phyloP scores from a whole-genome alignment of 2,113 vertebrate species.

The Glaucomys volans region DNA sequence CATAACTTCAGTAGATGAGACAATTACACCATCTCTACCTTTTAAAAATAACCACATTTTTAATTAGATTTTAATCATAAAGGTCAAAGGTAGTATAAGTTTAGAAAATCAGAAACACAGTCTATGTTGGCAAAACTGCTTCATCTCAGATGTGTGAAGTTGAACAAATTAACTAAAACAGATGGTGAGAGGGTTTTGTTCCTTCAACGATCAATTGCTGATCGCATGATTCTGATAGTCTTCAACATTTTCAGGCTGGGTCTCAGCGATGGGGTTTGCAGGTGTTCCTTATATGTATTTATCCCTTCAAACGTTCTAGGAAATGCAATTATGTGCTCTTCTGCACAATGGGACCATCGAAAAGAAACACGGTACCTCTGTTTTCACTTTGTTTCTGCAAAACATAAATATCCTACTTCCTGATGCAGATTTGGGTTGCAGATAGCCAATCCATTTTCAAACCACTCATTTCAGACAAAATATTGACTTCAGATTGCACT shows the following conservation, averaged over 20 bases:
- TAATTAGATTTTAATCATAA: slow-evolving; percentile 79
- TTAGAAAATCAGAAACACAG: slow-evolving; percentile 79
- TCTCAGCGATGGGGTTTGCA: not conserved
- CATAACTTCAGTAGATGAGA: slow-evolving; percentile 78
- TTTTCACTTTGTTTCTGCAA: slow-evolving; percentile 13
- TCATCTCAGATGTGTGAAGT: slow-evolving; percentile 33
- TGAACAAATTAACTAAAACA: slow-evolving; percentile 69
- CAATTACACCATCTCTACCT: slow-evolving; percentile 76
- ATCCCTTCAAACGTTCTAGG: not conserved
- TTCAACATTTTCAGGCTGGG: slow-evolving; percentile 42
- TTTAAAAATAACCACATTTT: slow-evolving; percentile 77
- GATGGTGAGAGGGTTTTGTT: slow-evolving; percentile 71
- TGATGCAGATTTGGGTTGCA: not conserved
- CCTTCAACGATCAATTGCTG: slow-evolving; percentile 56
- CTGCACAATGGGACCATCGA: not conserved
- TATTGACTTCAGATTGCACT: not conserved
- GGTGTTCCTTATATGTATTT: slow-evolving; percentile 13
- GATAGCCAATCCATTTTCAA: not conserved
- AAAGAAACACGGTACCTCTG: not conserved
- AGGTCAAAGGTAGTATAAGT: slow-evolving; percentile 73
- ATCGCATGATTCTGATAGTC: slow-evolving; percentile 42
- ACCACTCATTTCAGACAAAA: not conserved
- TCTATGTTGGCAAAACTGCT: slow-evolving; percentile 68
- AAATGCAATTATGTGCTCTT: not conserved
- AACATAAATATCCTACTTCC: not conserved